Percentiles rank a stretch among this genome's conserved stretches.
Evolutionary conservation across 2,888 invertebrate genomes (phyloP).

Genomic region (Cheilosia urbana): DNA sequence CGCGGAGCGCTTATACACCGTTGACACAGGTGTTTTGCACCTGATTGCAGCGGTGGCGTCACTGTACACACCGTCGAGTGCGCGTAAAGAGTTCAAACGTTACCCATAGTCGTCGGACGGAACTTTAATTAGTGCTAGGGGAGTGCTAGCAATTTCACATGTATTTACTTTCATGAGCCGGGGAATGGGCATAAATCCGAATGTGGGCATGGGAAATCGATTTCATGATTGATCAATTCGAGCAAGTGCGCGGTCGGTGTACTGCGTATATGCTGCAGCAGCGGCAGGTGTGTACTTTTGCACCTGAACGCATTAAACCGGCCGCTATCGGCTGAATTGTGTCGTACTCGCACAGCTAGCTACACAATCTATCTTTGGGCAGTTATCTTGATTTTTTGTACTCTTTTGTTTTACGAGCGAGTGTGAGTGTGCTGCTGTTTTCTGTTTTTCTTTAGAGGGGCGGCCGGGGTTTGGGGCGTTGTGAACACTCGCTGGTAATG

Average conservation of each 20-base stretch:
- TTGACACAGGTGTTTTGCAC: slow-evolving; percentile 82
- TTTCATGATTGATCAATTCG: slow-evolving; percentile 72
- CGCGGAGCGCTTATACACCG: slow-evolving; percentile 71
- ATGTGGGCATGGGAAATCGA: slow-evolving; percentile 69
- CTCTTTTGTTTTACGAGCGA: slow-evolving; percentile 56
- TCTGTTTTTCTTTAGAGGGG: background rate
- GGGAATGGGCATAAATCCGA: slow-evolving; percentile 32
- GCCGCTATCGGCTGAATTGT: slow-evolving; percentile 61
- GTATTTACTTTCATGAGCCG: slow-evolving; percentile 48
- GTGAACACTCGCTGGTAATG: slow-evolving; percentile 23
- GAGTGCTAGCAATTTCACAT: slow-evolving; percentile 50
- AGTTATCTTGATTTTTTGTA: slow-evolving; percentile 54
- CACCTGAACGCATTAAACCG: slow-evolving; percentile 69
- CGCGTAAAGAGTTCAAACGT: slow-evolving; percentile 60
- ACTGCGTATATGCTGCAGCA: slow-evolving; percentile 20
- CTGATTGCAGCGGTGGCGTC: slow-evolving; percentile 77
- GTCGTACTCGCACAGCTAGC: slow-evolving; percentile 19
- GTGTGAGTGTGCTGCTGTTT: slow-evolving; percentile 1
- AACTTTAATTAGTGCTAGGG: slow-evolving; percentile 71
- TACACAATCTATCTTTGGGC: slow-evolving; percentile 20
- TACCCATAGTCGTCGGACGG: slow-evolving; percentile 35
- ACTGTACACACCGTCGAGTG: slow-evolving; percentile 7
- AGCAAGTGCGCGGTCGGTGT: slow-evolving; percentile 19
- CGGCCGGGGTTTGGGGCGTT: background rate
- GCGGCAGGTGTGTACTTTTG: slow-evolving; percentile 67